Base-by-base conservation (phyloP, 2,888 invertebrate species). In the Melinaea marsaeus region DNA sequence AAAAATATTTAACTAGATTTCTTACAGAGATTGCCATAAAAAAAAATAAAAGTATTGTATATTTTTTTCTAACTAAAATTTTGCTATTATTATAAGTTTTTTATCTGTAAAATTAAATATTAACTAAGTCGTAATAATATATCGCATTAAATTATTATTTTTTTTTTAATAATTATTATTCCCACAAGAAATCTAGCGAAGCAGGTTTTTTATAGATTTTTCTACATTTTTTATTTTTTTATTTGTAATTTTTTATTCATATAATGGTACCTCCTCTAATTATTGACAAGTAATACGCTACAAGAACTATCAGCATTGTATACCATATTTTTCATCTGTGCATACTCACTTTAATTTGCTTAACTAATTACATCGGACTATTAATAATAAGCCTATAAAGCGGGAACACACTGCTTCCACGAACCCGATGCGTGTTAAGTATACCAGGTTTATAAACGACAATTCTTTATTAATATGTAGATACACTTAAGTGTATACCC, bases 141-240 rank as follows among this genome's bases (percentile, higher is more conserved):
- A 37, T 37, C 7, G 7, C 7, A 6, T 37, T 37, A 6, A 9
- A 42, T 2, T 42, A 42, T 9, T 9, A 42, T 9, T 9, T 9
- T 42, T 3, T 42, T 42, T 42, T 42, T 13, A 32, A 11, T 35
- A 48, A 32, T 22, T 32, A 9, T 51, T 51, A 67, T 71, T 79
- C 76, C 75, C 76, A 78, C 75, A 80, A 81, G 79, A 79, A 78
- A 77, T 71, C 72, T 70, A 75, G 42, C 72, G 70, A 55, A 60
- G 63, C 51, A 7, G 7, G 7, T 51, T 51, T 51, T 51, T 51
- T 51, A 51, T 51, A 51, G 22, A 51, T 51, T 51, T 46, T 51
- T 32, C 32, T 51, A 75, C 71, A 77, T 83, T 87, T 87, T 87
- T 85, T 84, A 74, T 78, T 72, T 86, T 87, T 88, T 85, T 84